Base-by-base conservation (phyloP, 1,140 invertebrate genomes). In the Tetramorium parvispinum region DNA sequence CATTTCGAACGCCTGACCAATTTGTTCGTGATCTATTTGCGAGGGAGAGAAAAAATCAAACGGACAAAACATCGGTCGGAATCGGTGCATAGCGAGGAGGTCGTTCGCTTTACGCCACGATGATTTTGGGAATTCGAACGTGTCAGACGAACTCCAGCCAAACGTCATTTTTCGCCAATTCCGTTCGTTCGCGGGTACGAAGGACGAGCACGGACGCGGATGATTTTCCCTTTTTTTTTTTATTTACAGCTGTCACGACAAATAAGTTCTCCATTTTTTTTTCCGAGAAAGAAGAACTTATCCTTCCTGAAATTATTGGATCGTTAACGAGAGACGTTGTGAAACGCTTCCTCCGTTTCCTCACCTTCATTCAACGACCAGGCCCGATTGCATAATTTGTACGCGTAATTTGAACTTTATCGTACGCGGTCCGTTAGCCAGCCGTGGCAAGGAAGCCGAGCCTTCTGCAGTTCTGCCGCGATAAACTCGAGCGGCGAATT, bases 161-260 rank as follows among this genome's bases (percentile, higher is more conserved):
- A 82, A 82, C 8, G 24, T 32, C 37, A 79, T 85, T 79, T 85
- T 18, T 27, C 37, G 61, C 24, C 51, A 68, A 85, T 66, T 65
- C 18, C 16, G 24, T 32, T 10, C 24, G 11, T 18, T 16, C 51
- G 13, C 24, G 2, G 10, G 27, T 43, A 27, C n/a, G 32, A 13
- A 27, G 24, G 27, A 7, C 16, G 1, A 13, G 3, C 3, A 18
- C 3, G 55, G 8, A 79, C 24, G 21, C 21, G 8, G 5, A 46
- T 24, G 13, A 40, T 27, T 81, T 55, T 6, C 7, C 3, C n/a
- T 40, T 55, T 40, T 8, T 4, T 3, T 40, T 51, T 66, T 55
- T 40, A 68, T 43, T 70, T 40, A 55, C 10, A 24, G 32, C 3
- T 24, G n/a, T 53, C n/a, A 3, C 18, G 40, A 21, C 18, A 76